Percentiles rank a stretch among this genome's conserved stretches.
Conservation (phyloP, 2,888 invertebrate species). For the Apamea anceps region DNA sequence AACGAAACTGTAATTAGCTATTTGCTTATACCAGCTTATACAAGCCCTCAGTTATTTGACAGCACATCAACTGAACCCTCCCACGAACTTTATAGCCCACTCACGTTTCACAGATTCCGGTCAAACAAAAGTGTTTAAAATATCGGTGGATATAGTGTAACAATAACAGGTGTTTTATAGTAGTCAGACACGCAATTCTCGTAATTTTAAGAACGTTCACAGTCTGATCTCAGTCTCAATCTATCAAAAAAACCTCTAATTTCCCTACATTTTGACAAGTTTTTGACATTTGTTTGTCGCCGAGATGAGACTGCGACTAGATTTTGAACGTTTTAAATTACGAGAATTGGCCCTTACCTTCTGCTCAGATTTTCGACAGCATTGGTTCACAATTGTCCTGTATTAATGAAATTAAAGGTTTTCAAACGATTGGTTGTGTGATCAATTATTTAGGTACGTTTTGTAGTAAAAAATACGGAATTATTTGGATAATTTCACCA, state of each 20-base stretch:
- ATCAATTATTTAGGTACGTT: neutral
- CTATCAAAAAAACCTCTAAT: no score
- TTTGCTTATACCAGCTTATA: constrained; percentile 18
- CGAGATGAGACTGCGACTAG: no score
- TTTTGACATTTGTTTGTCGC: no score
- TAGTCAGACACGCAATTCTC: no score
- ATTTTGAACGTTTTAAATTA: no score
- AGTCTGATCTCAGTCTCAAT: no score
- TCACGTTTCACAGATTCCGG: constrained; percentile 44
- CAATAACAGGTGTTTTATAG: neutral
- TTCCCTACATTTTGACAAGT: no score
- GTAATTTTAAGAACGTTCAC: no score
- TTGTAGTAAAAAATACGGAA: neutral
- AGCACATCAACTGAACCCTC: constrained; percentile 36
- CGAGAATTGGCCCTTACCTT: no score
- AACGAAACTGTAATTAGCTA: constrained; percentile 24
- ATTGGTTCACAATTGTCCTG: neutral
- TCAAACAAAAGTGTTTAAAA: constrained; percentile 51
- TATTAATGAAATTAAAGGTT: no score
- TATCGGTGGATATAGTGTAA: constrained; percentile 1
- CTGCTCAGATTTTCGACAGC: neutral
- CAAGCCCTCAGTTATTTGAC: constrained; percentile 44
- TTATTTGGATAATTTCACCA: neutral
- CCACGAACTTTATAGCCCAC: constrained; percentile 48
- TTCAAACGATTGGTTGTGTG: neutral